These are phyloP conservation scores for Calcarius lapponicus DNA, from an alignment of 2,797 vertebrate species.

Conservation along the genomic window DNA sequence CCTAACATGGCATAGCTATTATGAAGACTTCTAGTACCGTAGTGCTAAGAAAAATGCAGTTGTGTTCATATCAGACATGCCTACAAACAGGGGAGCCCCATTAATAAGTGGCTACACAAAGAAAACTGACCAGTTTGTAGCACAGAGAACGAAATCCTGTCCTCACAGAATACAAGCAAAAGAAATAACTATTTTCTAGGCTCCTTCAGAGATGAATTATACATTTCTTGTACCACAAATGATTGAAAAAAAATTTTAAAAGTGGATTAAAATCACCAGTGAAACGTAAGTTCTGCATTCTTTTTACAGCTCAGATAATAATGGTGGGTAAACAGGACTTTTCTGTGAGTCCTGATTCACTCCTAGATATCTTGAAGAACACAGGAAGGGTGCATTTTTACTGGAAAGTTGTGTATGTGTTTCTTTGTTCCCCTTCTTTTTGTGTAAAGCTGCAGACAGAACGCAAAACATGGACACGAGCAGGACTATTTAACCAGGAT, in stretches of 20 bases:
- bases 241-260: neutral
- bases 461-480: neutral
- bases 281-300: neutral
- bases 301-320: neutral
- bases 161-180: neutral
- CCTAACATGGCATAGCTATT: neutral
- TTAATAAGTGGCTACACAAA: neutral
- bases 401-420: neutral
- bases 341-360: neutral
- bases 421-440: neutral
- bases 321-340: neutral
- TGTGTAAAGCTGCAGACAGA: neutral
- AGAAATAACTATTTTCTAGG: neutral
- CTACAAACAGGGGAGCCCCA: neutral
- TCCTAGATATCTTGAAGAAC: neutral
- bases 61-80: neutral
- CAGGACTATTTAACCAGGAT: neutral
- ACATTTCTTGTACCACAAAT: neutral
- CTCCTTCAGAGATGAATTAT: neutral
- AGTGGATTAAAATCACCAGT: neutral
- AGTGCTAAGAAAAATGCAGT: neutral
- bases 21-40: neutral
- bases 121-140: neutral
- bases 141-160: neutral
- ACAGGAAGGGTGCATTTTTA: neutral